Evolutionary conservation across 2,797 vertebrate species (phyloP), one percentile per base, ranked within the genome.

Genomic region (Urocyon cinereoargenteus): DNA sequence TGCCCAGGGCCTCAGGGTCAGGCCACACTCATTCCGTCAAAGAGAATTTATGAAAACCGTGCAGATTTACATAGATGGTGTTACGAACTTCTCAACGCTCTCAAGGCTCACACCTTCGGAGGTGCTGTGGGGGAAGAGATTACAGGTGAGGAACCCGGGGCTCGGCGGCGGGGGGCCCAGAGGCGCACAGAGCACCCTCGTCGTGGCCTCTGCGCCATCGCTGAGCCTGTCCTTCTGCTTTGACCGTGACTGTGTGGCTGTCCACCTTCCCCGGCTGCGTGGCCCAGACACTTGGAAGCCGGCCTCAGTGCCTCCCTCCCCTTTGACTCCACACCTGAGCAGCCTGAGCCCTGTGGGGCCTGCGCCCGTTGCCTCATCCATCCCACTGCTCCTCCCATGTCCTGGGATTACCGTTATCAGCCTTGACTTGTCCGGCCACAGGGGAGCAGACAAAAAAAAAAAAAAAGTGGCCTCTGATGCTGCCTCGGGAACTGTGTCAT

Each of bases 341-440:
- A 5, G 24, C 64, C 45, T 0, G 2, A 19, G 66, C n/a, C 68
- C 90, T 1, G 0, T 3, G 81, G 36, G 36, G 1, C 3, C 55
- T 0, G 21, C 1, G 0, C 34, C 1, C 28, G 87, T 6, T 1
- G 0, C 16, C 72, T 26, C 34, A 3, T 21, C 78, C 11, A 7
- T 4, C 79, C 62, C n/a, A 0, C 3, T 0, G 28, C 12, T 9
- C 9, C 34, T 36, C 0, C 0, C 2, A 0, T 0, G 19, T 3
- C 22, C 85, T 11, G 53, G 49, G n/a, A 8, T 45, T 9, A 19
- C 19, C 1, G 24, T 40, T 10, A 22, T 28, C 57, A 8, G 93
- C 51, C 78, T 34, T n/a, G 0, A 2, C 62, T 53, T 73, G 62
- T 15, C 3, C 2, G 0, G 55, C 11, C 31, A 2, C n/a, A 18